Conservation (phyloP, 1,140 invertebrate species). For the Ectropis grisescens region DNA sequence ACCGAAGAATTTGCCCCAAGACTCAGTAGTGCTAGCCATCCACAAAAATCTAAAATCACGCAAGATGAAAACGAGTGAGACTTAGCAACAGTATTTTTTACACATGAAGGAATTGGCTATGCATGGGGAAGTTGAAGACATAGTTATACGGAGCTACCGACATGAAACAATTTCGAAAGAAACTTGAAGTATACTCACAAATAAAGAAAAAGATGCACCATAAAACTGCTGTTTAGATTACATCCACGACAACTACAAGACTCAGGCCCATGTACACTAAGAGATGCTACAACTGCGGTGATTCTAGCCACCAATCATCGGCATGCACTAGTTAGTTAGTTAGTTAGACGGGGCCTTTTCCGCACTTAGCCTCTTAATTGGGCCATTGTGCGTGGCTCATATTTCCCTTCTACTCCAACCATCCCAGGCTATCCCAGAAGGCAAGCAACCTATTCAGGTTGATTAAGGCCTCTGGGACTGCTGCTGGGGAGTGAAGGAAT, state of each 20-base stretch:
- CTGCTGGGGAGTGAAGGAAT: too few relatives aligned
- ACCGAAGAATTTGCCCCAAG: conserved; percentile 15
- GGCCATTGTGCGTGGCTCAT: too few relatives aligned
- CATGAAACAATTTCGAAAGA: conserved; percentile 25
- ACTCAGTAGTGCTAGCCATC: conserved; percentile 7
- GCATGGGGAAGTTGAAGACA: conserved; percentile 26
- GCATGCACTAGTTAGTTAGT: too few relatives aligned
- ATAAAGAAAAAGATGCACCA: conserved; percentile 11
- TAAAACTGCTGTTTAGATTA: neutral
- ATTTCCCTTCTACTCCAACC: too few relatives aligned
- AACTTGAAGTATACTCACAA: conserved; percentile 19
- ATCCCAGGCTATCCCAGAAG: too few relatives aligned
- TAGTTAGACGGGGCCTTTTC: too few relatives aligned
- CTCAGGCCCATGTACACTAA: conserved; percentile 1
- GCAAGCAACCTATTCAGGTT: too few relatives aligned
- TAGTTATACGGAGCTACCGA: conserved; percentile 30
- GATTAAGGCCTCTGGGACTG: too few relatives aligned
- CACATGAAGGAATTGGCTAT: conserved; percentile 22
- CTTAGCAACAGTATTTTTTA: conserved; percentile 15
- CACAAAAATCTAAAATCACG: conserved; percentile 9
- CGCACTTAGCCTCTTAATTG: too few relatives aligned
- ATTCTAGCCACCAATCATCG: conserved; percentile 6
- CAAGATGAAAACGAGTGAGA: conserved; percentile 13
- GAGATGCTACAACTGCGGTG: conserved; percentile 17
- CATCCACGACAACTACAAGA: neutral